Conservation (phyloP, 1,140 invertebrate genomes). For the Drosophila santomea region DNA sequence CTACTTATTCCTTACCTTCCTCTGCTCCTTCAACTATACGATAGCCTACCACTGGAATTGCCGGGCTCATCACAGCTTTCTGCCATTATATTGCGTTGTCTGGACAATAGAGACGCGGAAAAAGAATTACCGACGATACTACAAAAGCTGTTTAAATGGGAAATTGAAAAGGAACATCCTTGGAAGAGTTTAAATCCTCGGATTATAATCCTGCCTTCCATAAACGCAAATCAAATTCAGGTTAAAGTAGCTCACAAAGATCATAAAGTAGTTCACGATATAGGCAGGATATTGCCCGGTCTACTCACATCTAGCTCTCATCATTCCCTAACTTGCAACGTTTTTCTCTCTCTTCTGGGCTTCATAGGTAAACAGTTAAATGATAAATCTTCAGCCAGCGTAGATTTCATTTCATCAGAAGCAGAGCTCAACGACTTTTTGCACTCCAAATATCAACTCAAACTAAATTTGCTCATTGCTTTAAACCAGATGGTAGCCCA, state of each 20-base stretch:
- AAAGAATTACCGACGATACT: slow-evolving; percentile 52
- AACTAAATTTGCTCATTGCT: slow-evolving; percentile 65
- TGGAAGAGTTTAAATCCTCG: slow-evolving; percentile 55
- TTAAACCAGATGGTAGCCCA: slow-evolving; percentile 67
- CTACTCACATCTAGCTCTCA: slow-evolving; percentile 51
- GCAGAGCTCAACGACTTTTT: slow-evolving; percentile 67
- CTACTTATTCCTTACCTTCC: slow-evolving; percentile 60
- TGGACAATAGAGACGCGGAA: slow-evolving; percentile 57
- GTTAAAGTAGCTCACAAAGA: slow-evolving; percentile 47
- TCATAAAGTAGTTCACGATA: slow-evolving; percentile 26
- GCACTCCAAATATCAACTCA: slow-evolving; percentile 59
- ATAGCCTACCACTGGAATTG: slow-evolving; percentile 33
- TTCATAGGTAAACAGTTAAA: slow-evolving; percentile 40
- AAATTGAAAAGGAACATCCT: background rate
- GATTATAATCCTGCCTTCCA: slow-evolving; percentile 23
- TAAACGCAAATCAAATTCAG: slow-evolving; percentile 2
- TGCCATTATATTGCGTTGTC: slow-evolving; percentile 50
- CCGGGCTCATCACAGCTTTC: slow-evolving; percentile 13
- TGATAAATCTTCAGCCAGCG: background rate
- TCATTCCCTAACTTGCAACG: slow-evolving; percentile 62
- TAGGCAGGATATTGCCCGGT: slow-evolving; percentile 28
- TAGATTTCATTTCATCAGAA: slow-evolving; percentile 62
- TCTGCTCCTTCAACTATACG: slow-evolving; percentile 58
- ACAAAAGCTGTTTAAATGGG: slow-evolving; percentile 41
- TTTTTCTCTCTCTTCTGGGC: slow-evolving; percentile 60